Base-by-base conservation (phyloP, 37 sponge, comb jelly and placozoan species). In the Agelas oroides region DNA sequence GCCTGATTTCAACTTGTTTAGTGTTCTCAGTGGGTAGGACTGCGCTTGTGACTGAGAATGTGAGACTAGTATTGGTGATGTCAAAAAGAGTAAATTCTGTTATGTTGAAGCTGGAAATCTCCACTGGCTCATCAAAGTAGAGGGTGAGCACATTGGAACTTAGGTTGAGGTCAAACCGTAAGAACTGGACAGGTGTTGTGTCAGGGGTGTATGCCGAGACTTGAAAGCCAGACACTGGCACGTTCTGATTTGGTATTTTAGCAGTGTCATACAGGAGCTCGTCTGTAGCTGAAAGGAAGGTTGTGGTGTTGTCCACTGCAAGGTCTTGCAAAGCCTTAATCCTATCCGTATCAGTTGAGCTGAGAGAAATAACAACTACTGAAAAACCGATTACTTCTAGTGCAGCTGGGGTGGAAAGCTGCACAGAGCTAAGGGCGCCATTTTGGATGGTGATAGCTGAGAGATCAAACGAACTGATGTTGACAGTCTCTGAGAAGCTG, bases 71-170 rank as follows among this genome's bases (percentile, higher is more conserved):
- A 40, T 92, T 82, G 32, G 53, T 72, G 0, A 38, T 28, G 37
- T 86, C 74, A 28, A 87, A 78, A 35, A 97, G 88, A 14, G 77
- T 70, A 27, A 97, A 37, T 40, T 94, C 87, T 37, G 77, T 74
- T 21, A 89, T 54, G 66, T 97, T 71, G 46, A 97, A 89, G 59
- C 64, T 83, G 27, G 80, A 20, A 0, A 77, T 81, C 34, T 94
- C 79, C 24, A 97, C 75, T 28, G 97, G 94, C 62, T 97, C 95
- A 59, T 92, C 89, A 70, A 97, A 97, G 56, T 76, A 78, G 25
- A 97, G 70, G 0, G 83, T 89, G 1, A 97, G 70, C 20, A 78
- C 33, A 46, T 94, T 91, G 16, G 79, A 80, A 46, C 77, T 87
- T 21, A 97, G 80, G 60, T 97, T 91, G 36, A 97, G 71, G 54